These are phyloP conservation scores for Chionodraco myersi DNA, from an alignment of 2,113 vertebrate species.

Conservation along the genomic window DNA sequence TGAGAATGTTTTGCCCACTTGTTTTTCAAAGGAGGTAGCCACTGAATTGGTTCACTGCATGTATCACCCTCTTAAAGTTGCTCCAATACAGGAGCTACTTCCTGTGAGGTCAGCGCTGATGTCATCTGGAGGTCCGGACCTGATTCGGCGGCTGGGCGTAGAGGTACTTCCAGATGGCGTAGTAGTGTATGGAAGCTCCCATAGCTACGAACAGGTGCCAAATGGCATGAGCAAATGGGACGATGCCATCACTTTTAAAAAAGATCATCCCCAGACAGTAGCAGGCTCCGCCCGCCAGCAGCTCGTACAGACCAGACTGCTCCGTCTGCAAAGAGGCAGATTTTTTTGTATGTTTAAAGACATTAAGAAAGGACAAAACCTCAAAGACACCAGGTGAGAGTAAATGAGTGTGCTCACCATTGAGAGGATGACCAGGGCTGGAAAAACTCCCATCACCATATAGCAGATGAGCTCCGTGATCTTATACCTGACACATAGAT, in stretches of 20 bases:
- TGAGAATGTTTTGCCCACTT: neutral
- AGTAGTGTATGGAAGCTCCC: slow-evolving; percentile 94
- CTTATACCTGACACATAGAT: slow-evolving; percentile 87
- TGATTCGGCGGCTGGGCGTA: slow-evolving; percentile 83
- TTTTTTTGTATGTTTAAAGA: neutral
- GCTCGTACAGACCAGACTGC: slow-evolving; percentile 90
- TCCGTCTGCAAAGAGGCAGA: slow-evolving; percentile 84
- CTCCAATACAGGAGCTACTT: slow-evolving; percentile 36
- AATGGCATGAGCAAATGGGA: slow-evolving; percentile 96
- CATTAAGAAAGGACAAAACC: neutral
- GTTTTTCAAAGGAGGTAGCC: slow-evolving; percentile 25
- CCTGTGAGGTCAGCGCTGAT: slow-evolving; percentile 64
- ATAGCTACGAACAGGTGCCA: slow-evolving; percentile 96
- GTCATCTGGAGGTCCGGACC: slow-evolving; percentile 86
- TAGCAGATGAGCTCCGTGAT: slow-evolving; percentile 95
- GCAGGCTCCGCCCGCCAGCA: slow-evolving; percentile 89
- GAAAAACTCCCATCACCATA: slow-evolving; percentile 92
- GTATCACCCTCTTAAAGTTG: slow-evolving; percentile 14
- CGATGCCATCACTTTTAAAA: slow-evolving; percentile 95
- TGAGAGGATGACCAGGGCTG: slow-evolving; percentile 92
- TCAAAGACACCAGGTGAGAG: neutral
- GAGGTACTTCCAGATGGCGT: slow-evolving; percentile 96
- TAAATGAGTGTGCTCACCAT: slow-evolving; percentile 88
- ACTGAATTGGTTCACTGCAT: slow-evolving; percentile 47
- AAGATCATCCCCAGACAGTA: slow-evolving; percentile 95